phyloP scores from a whole-genome alignment of 2,888 invertebrate genomes.

The Apamea anceps region DNA sequence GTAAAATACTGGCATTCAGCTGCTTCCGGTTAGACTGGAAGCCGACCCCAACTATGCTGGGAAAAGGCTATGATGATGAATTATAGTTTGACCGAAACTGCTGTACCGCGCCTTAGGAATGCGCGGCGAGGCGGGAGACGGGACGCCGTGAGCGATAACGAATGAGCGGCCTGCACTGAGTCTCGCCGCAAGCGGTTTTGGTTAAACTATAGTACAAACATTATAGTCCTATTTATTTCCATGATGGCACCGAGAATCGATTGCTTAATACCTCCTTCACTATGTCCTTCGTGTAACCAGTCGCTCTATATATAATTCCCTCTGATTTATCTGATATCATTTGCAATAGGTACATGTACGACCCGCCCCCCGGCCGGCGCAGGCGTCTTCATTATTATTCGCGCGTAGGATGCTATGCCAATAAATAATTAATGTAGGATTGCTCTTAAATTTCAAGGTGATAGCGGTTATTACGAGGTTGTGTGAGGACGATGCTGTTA shows the following conservation, averaged over 20 bases:
- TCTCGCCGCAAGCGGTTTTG: too few relatives aligned
- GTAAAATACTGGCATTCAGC: too few relatives aligned
- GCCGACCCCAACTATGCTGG: too few relatives aligned
- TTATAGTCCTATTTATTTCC: neutral
- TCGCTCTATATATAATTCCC: constrained; percentile 22
- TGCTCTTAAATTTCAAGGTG: constrained; percentile 53
- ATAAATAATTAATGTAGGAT: constrained; percentile 59
- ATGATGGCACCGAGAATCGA: neutral
- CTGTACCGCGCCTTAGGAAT: too few relatives aligned
- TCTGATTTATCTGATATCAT: constrained; percentile 71
- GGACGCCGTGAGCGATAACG: too few relatives aligned
- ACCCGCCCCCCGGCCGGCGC: constrained; percentile 56
- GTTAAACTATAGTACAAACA: too few relatives aligned
- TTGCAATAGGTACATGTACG: constrained; percentile 63
- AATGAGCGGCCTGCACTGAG: too few relatives aligned
- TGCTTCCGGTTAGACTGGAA: too few relatives aligned
- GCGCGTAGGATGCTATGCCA: constrained; percentile 67
- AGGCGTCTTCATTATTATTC: constrained; percentile 74
- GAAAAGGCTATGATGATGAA: too few relatives aligned
- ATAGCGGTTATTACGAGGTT: neutral
- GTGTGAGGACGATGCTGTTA: neutral
- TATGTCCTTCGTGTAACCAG: constrained; percentile 13
- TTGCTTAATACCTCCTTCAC: neutral
- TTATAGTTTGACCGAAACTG: too few relatives aligned
- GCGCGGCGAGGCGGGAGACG: too few relatives aligned